phyloP scores from a whole-genome alignment of 2,113 vertebrate genomes.

The Chaetura pelagica region DNA sequence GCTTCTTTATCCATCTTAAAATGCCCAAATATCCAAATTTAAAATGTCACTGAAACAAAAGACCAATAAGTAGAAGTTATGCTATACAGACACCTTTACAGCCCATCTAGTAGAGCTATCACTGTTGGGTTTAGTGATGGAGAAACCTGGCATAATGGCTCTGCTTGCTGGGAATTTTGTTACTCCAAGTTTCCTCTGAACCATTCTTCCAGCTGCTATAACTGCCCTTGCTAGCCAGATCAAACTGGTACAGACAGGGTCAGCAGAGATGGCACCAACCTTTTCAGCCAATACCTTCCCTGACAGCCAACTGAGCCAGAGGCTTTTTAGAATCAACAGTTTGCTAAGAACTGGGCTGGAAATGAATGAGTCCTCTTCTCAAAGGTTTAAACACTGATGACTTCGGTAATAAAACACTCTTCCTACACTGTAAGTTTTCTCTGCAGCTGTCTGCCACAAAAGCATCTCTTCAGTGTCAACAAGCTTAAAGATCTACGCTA shows the following conservation, averaged over 20 bases:
- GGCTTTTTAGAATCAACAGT: not conserved
- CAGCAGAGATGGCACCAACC: not conserved
- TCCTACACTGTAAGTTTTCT: not conserved
- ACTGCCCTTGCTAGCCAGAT: not conserved
- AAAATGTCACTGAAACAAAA: not conserved
- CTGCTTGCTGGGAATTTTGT: not conserved
- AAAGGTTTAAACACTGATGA: not conserved
- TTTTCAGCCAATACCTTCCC: not conserved
- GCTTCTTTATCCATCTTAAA: not conserved
- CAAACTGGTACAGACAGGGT: not conserved
- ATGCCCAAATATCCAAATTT: not conserved
- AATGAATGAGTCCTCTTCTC: not conserved
- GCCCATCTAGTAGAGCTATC: not conserved
- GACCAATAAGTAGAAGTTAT: not conserved
- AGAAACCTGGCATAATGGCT: not conserved
- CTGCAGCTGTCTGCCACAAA: not conserved
- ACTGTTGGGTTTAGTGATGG: not conserved
- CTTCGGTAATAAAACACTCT: not conserved
- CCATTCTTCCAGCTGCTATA: not conserved
- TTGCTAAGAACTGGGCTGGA: not conserved
- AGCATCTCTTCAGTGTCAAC: not conserved
- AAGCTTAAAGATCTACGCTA: not conserved
- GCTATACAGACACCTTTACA: not conserved
- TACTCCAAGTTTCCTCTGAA: not conserved
- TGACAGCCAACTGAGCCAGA: not conserved